A percentile compares a stretch with the other conserved stretches of the same genome.
phyloP scores from a whole-genome alignment of 2,113 vertebrate species.

The Catharus minimus region DNA sequence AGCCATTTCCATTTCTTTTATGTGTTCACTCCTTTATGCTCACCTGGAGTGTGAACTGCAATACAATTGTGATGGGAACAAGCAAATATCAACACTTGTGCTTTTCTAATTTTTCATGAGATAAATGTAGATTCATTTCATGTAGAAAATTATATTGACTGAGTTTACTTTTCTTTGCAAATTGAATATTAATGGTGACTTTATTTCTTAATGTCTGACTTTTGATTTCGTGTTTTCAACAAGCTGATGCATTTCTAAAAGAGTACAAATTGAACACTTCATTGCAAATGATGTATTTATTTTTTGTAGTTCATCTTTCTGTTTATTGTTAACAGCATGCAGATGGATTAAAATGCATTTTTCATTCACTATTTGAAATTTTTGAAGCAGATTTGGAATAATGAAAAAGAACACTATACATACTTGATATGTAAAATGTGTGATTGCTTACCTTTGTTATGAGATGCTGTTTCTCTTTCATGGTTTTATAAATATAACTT shows the following conservation, averaged over 20 bases:
- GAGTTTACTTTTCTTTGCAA: neutral
- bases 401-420: fast-evolving
- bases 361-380: neutral
- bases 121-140: neutral
- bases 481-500: neutral
- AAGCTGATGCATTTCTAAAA: neutral
- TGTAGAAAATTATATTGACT: neutral
- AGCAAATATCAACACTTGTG: neutral
- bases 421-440: neutral
- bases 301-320: neutral
- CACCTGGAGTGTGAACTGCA: neutral
- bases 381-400: neutral
- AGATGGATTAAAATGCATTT: neutral
- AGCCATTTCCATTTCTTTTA: neutral
- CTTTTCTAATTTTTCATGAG: neutral
- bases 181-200: neutral
- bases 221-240: neutral
- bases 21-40: neutral
- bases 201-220: neutral
- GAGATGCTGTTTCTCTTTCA: neutral
- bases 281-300: neutral
- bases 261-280: neutral
- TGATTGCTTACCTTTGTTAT: neutral
- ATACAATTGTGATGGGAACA: neutral
- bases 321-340: neutral